Percentiles rank a stretch among this genome's conserved stretches.
phyloP scores from a whole-genome alignment of 2,797 vertebrate genomes.

The Enteromius mattozi region DNA sequence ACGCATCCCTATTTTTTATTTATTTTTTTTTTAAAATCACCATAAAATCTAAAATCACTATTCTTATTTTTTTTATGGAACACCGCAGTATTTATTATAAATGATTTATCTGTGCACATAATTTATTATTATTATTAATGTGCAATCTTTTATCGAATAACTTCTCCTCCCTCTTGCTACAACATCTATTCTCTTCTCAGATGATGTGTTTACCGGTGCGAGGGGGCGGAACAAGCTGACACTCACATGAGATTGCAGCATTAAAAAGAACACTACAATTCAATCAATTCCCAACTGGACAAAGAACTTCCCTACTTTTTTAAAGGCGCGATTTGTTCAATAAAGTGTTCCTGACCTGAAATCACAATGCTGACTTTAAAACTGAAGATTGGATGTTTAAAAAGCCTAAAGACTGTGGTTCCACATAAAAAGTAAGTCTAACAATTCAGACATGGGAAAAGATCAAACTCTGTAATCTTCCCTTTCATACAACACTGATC shows the following conservation, averaged over 20 bases:
- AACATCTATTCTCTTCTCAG: neutral
- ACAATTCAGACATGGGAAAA: slow-evolving; percentile 34
- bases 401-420: neutral
- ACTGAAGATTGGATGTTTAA: neutral
- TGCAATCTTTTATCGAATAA: neutral
- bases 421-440: neutral
- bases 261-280: neutral
- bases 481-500: slow-evolving; percentile 3
- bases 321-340: neutral
- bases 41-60: neutral
- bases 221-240: neutral
- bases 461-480: slow-evolving; percentile 15
- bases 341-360: neutral
- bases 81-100: neutral
- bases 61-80: neutral
- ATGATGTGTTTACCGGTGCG: neutral
- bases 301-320: neutral
- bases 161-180: neutral
- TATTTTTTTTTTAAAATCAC: neutral
- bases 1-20: too few species aligned
- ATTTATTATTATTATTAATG: neutral
- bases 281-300: neutral
- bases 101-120: neutral
- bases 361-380: neutral
- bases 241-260: neutral